A percentile compares a stretch with the other conserved stretches of the same genome.
Conservation (phyloP, 2,888 invertebrate genomes). For the Heteromurus nitidus region DNA sequence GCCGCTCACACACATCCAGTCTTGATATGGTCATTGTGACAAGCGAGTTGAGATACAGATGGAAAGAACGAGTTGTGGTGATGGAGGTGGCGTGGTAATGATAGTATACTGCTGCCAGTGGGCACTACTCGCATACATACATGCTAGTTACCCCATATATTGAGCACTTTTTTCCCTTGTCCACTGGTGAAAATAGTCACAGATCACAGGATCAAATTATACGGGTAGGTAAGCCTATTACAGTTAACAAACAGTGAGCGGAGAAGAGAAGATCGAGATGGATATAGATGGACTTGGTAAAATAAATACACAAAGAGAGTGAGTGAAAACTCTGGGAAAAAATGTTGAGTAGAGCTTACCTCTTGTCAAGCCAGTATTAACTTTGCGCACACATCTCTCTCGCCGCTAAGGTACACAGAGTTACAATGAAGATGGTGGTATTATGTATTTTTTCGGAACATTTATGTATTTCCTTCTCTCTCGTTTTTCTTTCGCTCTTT, state of each 20-base stretch:
- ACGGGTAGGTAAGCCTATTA: constrained; percentile 66
- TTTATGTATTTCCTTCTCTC: constrained; percentile 25
- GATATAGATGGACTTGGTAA: constrained; percentile 40
- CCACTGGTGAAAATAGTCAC: constrained; percentile 55
- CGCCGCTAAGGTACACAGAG: neutral
- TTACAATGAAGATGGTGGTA: neutral
- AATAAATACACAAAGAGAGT: constrained; percentile 45
- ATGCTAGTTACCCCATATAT: neutral
- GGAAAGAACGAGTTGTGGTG: constrained; percentile 25
- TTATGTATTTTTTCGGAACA: too few species aligned
- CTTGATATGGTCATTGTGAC: too few species aligned
- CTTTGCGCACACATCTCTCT: constrained; percentile 28
- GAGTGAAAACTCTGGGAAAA: constrained; percentile 28
- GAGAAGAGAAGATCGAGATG: constrained; percentile 38
- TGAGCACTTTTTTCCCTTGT: constrained; percentile 1
- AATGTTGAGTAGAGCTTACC: constrained; percentile 38
- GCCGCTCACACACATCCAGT: too few species aligned
- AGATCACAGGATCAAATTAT: constrained; percentile 67
- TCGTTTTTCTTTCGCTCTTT: constrained; percentile 4
- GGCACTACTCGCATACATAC: too few species aligned
- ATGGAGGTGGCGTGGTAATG: neutral
- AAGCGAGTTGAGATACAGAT: neutral
- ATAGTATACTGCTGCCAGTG: too few species aligned
- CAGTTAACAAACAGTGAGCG: constrained; percentile 49
- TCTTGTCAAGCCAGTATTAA: constrained; percentile 56